A percentile compares a stretch with the other conserved stretches of the same genome.
phyloP scores from a whole-genome alignment of 23 tunicate species.

The Diplosoma virens region DNA sequence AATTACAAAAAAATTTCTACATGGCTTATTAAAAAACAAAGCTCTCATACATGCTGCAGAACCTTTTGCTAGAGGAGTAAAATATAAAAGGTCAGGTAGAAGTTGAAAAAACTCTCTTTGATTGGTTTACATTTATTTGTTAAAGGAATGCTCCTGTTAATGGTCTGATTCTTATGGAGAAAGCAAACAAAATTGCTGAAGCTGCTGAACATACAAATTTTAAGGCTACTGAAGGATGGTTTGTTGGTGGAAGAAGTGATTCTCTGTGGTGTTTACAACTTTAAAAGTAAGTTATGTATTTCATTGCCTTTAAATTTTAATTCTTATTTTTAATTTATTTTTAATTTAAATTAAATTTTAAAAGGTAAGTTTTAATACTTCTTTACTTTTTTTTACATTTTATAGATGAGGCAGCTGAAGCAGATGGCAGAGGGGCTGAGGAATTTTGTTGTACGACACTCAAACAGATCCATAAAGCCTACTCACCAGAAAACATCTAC shows the following conservation, averaged over 20 bases:
- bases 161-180: constrained; percentile 1
- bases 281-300: constrained; percentile 4
- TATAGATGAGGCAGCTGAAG: constrained; percentile 11
- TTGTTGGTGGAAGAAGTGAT: constrained; percentile 18
- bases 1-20: not conserved
- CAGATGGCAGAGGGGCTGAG: constrained; percentile 4
- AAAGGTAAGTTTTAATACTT: no score
- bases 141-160: constrained; percentile 1
- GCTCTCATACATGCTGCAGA: constrained; percentile 2
- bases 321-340: not conserved
- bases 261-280: constrained; percentile 2
- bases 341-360: no score
- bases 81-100: constrained; percentile 6
- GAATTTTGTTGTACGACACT: constrained; percentile 17
- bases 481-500: not conserved
- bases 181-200: not conserved
- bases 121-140: not conserved
- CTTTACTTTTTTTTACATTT: not conserved
- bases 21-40: not conserved
- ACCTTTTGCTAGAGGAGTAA: constrained; percentile 10
- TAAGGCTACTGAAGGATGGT: constrained; percentile 17
- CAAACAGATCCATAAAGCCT: not conserved
- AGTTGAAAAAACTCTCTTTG: not conserved
- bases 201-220: constrained; percentile 3
- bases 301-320: constrained; percentile 9